A percentile compares a stretch with the other conserved stretches of the same genome.
These are phyloP conservation scores for Heliangelus exortis DNA, from an alignment of 2,797 vertebrate species.

Conservation along the genomic window DNA sequence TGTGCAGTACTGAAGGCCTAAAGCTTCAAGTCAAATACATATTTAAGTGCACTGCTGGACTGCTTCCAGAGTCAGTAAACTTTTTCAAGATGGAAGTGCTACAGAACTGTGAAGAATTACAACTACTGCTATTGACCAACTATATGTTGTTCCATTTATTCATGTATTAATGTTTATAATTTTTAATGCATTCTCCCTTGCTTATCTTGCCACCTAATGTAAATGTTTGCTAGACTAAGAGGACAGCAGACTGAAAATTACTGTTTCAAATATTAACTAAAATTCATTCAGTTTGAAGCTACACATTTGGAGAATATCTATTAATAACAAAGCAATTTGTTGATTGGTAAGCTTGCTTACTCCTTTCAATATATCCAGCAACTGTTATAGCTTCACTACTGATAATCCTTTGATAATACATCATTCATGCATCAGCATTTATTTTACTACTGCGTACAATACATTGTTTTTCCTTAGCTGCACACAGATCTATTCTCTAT, in stretches of 20 bases:
- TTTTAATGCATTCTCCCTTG: neutral
- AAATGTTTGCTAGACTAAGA: neutral
- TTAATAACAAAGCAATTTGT: conserved; percentile 26
- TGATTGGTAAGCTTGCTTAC: conserved; percentile 38
- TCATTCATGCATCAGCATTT: conserved; percentile 17
- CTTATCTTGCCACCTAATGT: neutral
- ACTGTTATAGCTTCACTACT: conserved; percentile 15
- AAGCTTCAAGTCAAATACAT: neutral
- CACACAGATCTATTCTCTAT: neutral
- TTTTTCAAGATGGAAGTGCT: neutral
- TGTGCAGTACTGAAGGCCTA: neutral
- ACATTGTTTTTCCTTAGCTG: neutral
- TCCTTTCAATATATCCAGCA: neutral
- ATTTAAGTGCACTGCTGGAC: neutral
- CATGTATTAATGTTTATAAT: conserved; percentile 9
- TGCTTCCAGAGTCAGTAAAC: neutral
- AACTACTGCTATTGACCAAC: neutral
- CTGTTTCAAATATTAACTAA: conserved; percentile 15
- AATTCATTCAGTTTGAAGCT: neutral
- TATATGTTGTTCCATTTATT: neutral
- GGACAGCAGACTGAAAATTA: neutral
- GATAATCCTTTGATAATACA: neutral
- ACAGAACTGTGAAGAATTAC: neutral
- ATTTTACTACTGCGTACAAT: neutral
- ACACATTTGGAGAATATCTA: conserved; percentile 3